Conservation (phyloP, 2,888 invertebrate species). For the Pterostichus madidus region DNA sequence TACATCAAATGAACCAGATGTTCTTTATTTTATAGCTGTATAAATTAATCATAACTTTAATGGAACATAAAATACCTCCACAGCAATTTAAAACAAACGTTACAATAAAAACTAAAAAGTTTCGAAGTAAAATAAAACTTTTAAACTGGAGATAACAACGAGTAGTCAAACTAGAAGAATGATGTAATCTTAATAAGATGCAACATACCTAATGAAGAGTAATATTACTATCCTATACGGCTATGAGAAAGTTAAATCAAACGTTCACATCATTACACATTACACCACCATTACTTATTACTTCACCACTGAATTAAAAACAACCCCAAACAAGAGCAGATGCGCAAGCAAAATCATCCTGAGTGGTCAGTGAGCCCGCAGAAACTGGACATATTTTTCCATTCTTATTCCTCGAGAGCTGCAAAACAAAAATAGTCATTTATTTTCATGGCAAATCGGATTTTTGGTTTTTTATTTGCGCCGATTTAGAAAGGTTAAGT, state of each 20-base stretch:
- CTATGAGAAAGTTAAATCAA: constrained; percentile 20
- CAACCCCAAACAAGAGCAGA: no score
- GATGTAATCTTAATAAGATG: constrained; percentile 32
- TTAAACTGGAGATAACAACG: constrained; percentile 3
- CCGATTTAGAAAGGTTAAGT: constrained; percentile 40
- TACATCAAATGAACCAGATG: no score
- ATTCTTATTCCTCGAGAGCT: constrained; percentile 32
- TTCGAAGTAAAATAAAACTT: no score
- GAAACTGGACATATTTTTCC: constrained; percentile 51
- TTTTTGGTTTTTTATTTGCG: constrained; percentile 45
- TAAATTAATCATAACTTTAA: no score
- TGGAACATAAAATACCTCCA: no score
- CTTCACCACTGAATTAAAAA: background rate
- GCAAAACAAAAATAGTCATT: constrained; percentile 51
- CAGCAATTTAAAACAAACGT: no score
- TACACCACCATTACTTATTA: constrained; percentile 8
- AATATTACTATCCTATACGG: constrained; percentile 5
- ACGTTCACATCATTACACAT: constrained; percentile 32
- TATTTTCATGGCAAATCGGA: constrained; percentile 22
- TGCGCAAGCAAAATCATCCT: constrained; percentile 14
- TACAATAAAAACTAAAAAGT: background rate
- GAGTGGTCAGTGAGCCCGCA: background rate
- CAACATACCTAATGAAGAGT: constrained; percentile 42
- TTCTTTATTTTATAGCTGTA: no score
- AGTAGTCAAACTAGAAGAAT: background rate